phyloP scores from a whole-genome alignment of 2,797 vertebrate genomes.

The Poecile montanus region DNA sequence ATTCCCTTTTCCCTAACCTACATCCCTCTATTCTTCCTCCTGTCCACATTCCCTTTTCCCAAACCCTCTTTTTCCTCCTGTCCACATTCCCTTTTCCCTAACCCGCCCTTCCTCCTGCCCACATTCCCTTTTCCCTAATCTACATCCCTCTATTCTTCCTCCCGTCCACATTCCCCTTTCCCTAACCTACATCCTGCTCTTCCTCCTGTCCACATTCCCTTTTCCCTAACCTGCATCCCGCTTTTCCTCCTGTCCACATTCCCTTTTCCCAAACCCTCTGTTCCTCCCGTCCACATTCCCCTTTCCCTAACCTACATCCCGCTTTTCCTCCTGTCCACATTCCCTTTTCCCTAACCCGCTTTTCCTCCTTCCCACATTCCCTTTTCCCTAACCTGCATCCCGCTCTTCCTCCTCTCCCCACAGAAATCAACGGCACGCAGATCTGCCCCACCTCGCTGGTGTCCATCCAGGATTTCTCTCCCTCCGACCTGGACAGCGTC shows the following conservation, averaged over 20 bases:
- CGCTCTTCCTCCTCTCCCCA: not conserved
- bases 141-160: not conserved
- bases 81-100: not conserved
- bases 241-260: accelerated
- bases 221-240: not conserved
- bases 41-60: not conserved
- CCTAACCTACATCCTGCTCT: accelerated
- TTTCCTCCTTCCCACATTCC: accelerated
- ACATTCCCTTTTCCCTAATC: not conserved
- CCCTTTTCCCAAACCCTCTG: not conserved
- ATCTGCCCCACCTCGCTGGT: slow-evolving; percentile 84
- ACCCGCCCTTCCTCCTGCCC: not conserved
- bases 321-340: accelerated
- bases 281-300: not conserved
- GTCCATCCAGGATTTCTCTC: slow-evolving; percentile 70
- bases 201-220: not conserved
- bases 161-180: too few species aligned
- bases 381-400: not conserved
- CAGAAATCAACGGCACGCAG: slow-evolving; percentile 92
- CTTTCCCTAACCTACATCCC: not conserved
- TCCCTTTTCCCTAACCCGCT: accelerated
- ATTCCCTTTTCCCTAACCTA: not conserved
- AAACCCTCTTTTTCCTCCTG: not conserved
- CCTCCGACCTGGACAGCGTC: slow-evolving; percentile 69
- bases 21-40: accelerated